Evolutionary conservation across 30 jellyfish, hydroid and myxozoan genomes (phyloP), one percentile per base, ranked within the genome.

Genomic region (Chironex yamaguchii): DNA sequence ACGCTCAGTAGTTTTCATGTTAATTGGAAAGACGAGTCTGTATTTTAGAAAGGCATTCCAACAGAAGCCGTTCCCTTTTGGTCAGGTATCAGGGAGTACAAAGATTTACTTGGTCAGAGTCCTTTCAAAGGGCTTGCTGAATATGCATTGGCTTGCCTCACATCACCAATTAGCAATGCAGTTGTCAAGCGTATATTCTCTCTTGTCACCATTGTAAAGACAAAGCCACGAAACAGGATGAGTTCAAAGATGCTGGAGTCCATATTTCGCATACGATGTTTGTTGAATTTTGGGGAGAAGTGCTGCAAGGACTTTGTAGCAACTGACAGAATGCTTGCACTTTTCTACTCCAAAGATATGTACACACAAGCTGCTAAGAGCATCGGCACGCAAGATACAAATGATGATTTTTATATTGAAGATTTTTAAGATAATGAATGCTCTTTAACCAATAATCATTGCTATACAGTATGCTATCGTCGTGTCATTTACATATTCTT

Each of bases 121-220:
- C 71, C 83, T 12, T 79, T 79, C 48, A 35, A 63, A 62, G 91
- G 65, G 3, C 83, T 79, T n/a, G 71, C 91, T n/a, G 64, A 49
- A n/a, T 62, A 79, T 79, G 91, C 84, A n/a, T 58, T 79, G 21
- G 82, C 84, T 34, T 79, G 91, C 72, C 91, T 79, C 29, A 58
- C 91, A 53, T 36, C 31, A 33, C 82, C 84, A 25, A 52, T 62
- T 27, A 79, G 91, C 71, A 79, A 79, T 63, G 84, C 91, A 29
- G 91, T 79, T 21, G 91, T 62, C 14, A 83, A 79, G 84, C 81
- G 91, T 17, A 62, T 63, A n/a, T 79, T 79, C 71, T 79, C 91
- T 26, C 20, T 62, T 6, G 91, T 62, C 23, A 79, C 81, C 2
- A 74, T 74, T 2, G 84, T 79, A 29, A 79, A 79, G 64, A 79